Base-by-base conservation (phyloP, 2,113 vertebrate species). In the Scytalopus superciliaris region DNA sequence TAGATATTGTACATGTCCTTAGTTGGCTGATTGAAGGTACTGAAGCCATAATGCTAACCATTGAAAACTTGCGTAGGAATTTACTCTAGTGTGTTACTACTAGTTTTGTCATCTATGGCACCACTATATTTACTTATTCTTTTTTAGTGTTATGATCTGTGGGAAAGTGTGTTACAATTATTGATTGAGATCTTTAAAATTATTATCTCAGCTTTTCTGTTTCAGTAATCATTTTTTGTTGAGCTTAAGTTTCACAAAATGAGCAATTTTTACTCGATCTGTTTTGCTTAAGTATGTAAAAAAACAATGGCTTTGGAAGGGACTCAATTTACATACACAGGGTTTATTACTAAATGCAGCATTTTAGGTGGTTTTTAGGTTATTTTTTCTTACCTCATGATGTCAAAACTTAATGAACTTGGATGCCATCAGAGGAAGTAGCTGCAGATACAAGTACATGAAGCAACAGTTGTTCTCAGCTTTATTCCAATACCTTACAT, bases 311-410 rank as follows among this genome's bases (percentile, higher is more conserved):
- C 44, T 94, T 87, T 87, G 74, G 19, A 87, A 76, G 24, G 25
- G 31, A 30, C 44, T 87, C 17, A 63, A 19, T 93, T 81, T 91
- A 67, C 73, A 39, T 60, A n/a, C 31, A 40, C 14, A 47, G 24
- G 2, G 9, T 56, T 85, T 87, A 72, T 87, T 44, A 49, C 44
- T 82, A 64, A 85, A 73, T 67, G 53, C 2, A 35, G 49, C 35
- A n/a, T 82, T 89, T 85, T 90, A 91, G 90, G 84, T 91, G 78
- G 4, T 89, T 96, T 96, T 93, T 33, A 77, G 64, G 9, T 52
- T 86, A 15, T 79, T 92, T 93, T 89, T 85, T 78, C 37, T 66
- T 45, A 42, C 2, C 5, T 53, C 87, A 28, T 89, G 44, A 72
- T 84, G 37, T 93, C 53, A 90, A 89, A 91, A 68, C 69, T 77